These are phyloP conservation scores for Zosterops borbonicus DNA, from an alignment of 2,113 vertebrate species.

Conservation along the genomic window DNA sequence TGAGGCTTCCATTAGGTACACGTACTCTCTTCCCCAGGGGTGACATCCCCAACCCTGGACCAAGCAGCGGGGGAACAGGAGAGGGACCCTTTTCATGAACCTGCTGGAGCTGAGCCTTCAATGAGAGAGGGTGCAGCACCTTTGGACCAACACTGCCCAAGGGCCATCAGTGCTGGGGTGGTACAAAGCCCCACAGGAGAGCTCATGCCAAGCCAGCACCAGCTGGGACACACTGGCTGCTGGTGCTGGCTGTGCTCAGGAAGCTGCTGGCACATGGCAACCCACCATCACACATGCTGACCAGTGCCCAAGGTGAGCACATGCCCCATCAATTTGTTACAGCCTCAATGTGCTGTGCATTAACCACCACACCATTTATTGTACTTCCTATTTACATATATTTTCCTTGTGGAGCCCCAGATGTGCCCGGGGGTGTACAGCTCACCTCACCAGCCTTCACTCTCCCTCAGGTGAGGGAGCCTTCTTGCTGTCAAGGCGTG, in stretches of 20 bases:
- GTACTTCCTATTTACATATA: not conserved
- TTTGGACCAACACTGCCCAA: rapidly evolving
- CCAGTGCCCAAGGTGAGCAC: not conserved
- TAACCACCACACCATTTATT: not conserved
- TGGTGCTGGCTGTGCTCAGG: not conserved
- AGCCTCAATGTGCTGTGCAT: not conserved
- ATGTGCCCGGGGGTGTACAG: rapidly evolving
- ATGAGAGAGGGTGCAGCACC: rapidly evolving
- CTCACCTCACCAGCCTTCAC: not conserved
- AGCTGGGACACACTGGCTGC: not conserved
- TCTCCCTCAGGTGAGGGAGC: rapidly evolving
- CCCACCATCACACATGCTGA: not conserved
- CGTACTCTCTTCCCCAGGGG: rapidly evolving
- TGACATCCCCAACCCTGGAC: not conserved
- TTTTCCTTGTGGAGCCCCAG: not conserved
- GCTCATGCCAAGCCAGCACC: not conserved
- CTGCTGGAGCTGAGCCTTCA: not conserved
- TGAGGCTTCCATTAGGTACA: rapidly evolving
- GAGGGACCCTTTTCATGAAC: no score
- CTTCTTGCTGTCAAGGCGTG: not conserved
- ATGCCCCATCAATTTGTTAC: rapidly evolving
- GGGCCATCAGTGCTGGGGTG: rapidly evolving
- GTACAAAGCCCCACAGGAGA: not conserved
- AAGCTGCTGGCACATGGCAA: not conserved
- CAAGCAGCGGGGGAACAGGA: not conserved